Evolutionary conservation across 2,797 vertebrate species (phyloP).

Genomic region (Thaleichthys pacificus): DNA sequence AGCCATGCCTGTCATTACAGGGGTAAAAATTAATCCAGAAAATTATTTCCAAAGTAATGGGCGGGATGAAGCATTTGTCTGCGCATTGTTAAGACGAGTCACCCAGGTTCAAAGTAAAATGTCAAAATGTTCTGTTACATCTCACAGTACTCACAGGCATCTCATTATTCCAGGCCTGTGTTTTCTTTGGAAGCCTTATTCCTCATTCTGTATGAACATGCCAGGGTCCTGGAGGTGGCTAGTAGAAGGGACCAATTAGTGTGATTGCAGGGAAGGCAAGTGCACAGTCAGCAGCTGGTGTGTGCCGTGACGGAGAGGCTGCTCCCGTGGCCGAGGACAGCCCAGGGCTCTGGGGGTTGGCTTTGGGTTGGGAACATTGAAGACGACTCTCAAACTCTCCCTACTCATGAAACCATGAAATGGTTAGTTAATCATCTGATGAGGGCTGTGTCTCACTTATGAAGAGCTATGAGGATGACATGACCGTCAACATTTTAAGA

Average conservation of each 20-base stretch:
- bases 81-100: constrained; percentile 73
- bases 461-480: background rate
- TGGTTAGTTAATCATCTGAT: background rate
- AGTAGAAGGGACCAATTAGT: constrained; percentile 79
- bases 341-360: constrained; percentile 16
- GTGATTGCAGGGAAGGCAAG: constrained; percentile 72
- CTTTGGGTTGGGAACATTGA: constrained; percentile 32
- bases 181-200: constrained; percentile 78
- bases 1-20: constrained; percentile 54
- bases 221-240: constrained; percentile 76
- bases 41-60: constrained; percentile 73
- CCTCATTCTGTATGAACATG: constrained; percentile 79
- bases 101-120: constrained; percentile 79
- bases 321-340: background rate
- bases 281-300: constrained; percentile 74
- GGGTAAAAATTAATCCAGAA: constrained; percentile 66
- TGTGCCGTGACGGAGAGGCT: constrained; percentile 55
- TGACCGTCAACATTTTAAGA: background rate
- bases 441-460: background rate
- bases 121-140: constrained; percentile 81
- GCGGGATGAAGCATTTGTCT: constrained; percentile 65
- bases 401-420: too few relatives aligned
- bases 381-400: background rate
- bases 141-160: constrained; percentile 72
- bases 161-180: constrained; percentile 80